These are phyloP conservation scores for Gymnopithys bicolor DNA, from an alignment of 2,797 vertebrate species.

Conservation along the genomic window DNA sequence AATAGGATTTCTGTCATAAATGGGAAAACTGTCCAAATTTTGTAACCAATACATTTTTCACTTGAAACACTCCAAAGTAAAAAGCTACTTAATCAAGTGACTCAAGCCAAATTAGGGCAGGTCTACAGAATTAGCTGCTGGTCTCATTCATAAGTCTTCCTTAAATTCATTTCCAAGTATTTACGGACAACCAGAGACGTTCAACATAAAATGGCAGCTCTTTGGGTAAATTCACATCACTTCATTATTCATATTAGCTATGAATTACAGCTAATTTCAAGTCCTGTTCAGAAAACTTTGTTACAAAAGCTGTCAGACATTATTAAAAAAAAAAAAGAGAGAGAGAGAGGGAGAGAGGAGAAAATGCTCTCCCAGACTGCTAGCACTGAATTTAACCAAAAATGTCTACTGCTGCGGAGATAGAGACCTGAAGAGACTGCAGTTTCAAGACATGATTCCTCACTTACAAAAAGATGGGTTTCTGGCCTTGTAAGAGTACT, in stretches of 20 bases:
- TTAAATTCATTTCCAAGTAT: not conserved
- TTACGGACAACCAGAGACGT: not conserved
- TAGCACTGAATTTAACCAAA: not conserved
- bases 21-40: conserved; percentile 43
- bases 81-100: conserved; percentile 22
- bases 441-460: not conserved
- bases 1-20: conserved; percentile 43
- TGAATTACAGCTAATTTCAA: not conserved
- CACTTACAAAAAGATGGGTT: not conserved
- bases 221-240: not conserved
- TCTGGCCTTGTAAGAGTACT: not conserved
- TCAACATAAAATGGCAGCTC: not conserved
- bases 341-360: too few relatives aligned
- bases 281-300: not conserved
- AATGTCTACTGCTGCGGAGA: not conserved
- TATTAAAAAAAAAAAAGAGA: not conserved
- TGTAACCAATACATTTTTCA: conserved; percentile 45
- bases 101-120: not conserved
- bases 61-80: conserved; percentile 1
- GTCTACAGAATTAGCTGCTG: not conserved
- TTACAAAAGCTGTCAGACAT: not conserved
- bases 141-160: not conserved
- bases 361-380: not conserved
- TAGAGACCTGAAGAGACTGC: not conserved
- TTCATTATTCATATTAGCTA: not conserved